Evolutionary conservation across 2,888 invertebrate genomes (phyloP).

Genomic region (Bedellia somnulentella): DNA sequence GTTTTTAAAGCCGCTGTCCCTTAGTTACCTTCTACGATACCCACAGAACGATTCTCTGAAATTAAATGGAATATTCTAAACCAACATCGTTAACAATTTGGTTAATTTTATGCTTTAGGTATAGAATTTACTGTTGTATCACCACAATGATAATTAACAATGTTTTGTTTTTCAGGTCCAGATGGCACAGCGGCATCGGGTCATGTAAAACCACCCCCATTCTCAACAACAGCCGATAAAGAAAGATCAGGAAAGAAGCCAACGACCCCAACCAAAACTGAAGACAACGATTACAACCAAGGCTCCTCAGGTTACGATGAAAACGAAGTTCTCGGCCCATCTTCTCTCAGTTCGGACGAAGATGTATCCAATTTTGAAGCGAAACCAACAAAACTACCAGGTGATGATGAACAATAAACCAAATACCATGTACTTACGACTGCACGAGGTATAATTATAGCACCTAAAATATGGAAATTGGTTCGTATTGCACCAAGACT

Average conservation of each 20-base stretch:
- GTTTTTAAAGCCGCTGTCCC: too few species aligned
- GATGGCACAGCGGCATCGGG: conserved; percentile 63
- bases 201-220: conserved; percentile 54
- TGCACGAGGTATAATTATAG: not conserved
- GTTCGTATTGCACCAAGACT: conserved; percentile 55
- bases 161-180: conserved; percentile 35
- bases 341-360: not conserved
- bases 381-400: conserved; percentile 47
- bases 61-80: too few species aligned
- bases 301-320: conserved; percentile 6
- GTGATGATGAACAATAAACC: conserved; percentile 27
- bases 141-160: too few species aligned
- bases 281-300: conserved; percentile 13
- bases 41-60: too few species aligned
- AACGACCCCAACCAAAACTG: conserved; percentile 14
- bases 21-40: too few species aligned
- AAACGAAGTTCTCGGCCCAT: not conserved
- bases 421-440: too few species aligned
- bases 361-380: conserved; percentile 5
- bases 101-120: too few species aligned
- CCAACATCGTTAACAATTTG: too few species aligned
- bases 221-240: conserved; percentile 28
- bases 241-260: conserved; percentile 23
- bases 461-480: too few species aligned
- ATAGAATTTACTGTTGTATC: too few species aligned